A percentile compares a stretch with the other conserved stretches of the same genome.
Evolutionary conservation across 2,797 vertebrate species (phyloP).

Genomic region (Esox lucius): DNA sequence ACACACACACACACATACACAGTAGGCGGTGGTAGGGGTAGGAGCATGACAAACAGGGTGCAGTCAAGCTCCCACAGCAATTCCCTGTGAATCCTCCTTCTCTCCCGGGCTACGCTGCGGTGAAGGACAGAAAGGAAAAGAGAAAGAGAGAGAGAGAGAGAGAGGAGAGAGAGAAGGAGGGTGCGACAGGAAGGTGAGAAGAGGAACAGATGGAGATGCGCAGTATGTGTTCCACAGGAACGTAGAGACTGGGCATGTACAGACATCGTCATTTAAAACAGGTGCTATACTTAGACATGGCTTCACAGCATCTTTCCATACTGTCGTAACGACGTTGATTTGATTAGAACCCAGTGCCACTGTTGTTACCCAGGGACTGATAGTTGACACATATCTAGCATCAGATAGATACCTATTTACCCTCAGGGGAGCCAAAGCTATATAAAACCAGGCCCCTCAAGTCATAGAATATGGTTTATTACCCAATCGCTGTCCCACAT

Average conservation of each 20-base stretch:
- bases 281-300: slow-evolving; percentile 62
- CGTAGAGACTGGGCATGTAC: slow-evolving; percentile 19
- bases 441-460: slow-evolving; percentile 64
- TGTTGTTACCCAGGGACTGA: not conserved
- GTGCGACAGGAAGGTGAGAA: slow-evolving; percentile 71
- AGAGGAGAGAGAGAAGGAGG: slow-evolving; percentile 23
- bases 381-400: not conserved
- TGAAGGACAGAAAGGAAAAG: slow-evolving; percentile 38
- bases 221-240: slow-evolving; percentile 41
- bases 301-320: slow-evolving; percentile 54
- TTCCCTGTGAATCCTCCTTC: slow-evolving; percentile 53
- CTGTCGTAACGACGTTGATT: not conserved
- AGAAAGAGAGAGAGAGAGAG: not conserved
- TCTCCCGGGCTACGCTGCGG: slow-evolving; percentile 23
- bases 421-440: slow-evolving; percentile 49
- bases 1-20: no score
- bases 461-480: slow-evolving; percentile 68
- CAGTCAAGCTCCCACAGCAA: slow-evolving; percentile 64
- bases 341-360: not conserved
- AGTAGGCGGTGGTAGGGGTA: slow-evolving; percentile 45
- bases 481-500: slow-evolving; percentile 52
- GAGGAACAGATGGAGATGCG: slow-evolving; percentile 74
- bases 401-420: slow-evolving; percentile 10
- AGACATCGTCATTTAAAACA: slow-evolving; percentile 53
- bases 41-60: slow-evolving; percentile 62